Base-by-base conservation (phyloP, 2,113 vertebrate species). In the Tichodroma muraria region DNA sequence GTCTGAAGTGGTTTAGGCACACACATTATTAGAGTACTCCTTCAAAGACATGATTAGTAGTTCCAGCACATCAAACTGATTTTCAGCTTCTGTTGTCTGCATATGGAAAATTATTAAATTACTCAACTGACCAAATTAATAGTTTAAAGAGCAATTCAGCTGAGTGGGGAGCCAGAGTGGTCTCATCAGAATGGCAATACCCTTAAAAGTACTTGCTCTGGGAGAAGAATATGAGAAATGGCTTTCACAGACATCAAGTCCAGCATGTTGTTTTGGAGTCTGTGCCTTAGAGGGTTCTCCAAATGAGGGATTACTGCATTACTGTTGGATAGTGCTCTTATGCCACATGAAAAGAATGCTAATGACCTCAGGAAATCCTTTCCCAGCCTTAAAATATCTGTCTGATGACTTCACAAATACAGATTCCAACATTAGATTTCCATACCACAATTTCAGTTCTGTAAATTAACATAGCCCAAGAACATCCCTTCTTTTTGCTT, bases 361-460 rank as follows among this genome's bases (percentile, higher is more conserved):
- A 96, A 96, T 85, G 96, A 95, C 96, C 94, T 90, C 96, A 96
- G 96, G 97, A 97, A 97, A 96, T 97, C 95, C 96, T 95, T 82
- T 75, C 93, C 93, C 92, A 94, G 95, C 86, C 94, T 96, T 97
- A 95, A 96, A 96, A 95, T 96, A 97, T 94, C 94, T 96, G 71
- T 76, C 93, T 92, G 86, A 80, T 96, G 96, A 97, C 91, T 95
- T 96, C 96, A 97, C 88, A 93, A 94, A 94, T 61, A 56, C 10
- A 4, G 92, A 95, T 72, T 90, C 83, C 75, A 94, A 76, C 93
- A 28, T 56, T n/a, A 84, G 64, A 71, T 87, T 94, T 93, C 93
- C 83, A 91, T 81, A 80, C 60, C 85, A 49, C 88, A 72, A 30
- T 56, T 85, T 82, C 4, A 76, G 72, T n/a, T 72, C 88, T 69